These are phyloP conservation scores for Chrysomallon squamiferum DNA, from an alignment of 1,140 invertebrate genomes.

Conservation along the genomic window DNA sequence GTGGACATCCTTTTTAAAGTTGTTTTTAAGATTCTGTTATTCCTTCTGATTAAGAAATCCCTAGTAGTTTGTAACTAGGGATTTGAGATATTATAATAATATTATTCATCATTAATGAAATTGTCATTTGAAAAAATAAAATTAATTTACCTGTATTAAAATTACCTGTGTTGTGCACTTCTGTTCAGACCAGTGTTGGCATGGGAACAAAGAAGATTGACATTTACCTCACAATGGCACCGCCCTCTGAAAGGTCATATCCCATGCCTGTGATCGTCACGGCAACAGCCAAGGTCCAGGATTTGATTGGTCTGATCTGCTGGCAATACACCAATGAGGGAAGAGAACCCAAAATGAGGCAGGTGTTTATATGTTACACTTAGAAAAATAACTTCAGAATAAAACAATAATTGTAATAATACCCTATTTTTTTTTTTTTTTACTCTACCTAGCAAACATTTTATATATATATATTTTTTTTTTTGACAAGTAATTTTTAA, in stretches of 20 bases:
- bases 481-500: too few relatives aligned
- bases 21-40: too few relatives aligned
- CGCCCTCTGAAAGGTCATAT: constrained; percentile 79
- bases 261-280: constrained; percentile 85
- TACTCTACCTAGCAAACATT: not conserved
- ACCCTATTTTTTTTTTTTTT: not conserved
- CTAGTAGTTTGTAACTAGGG: too few relatives aligned
- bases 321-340: constrained; percentile 70
- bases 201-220: constrained; percentile 75
- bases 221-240: constrained; percentile 86
- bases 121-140: too few relatives aligned
- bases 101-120: too few relatives aligned
- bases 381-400: too few relatives aligned
- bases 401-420: too few relatives aligned
- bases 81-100: too few relatives aligned
- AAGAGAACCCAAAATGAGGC: constrained; percentile 64
- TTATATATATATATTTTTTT: not conserved
- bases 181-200: constrained; percentile 76
- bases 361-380: not conserved
- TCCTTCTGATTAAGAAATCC: too few relatives aligned
- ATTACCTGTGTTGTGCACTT: too few relatives aligned
- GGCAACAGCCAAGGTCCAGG: constrained; percentile 83
- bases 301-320: constrained; percentile 93
- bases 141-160: too few relatives aligned
- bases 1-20: too few relatives aligned